Percentiles rank a stretch among this genome's conserved stretches.
Evolutionary conservation across 2,888 invertebrate genomes (phyloP).

Genomic region (Calephelis perditalis): DNA sequence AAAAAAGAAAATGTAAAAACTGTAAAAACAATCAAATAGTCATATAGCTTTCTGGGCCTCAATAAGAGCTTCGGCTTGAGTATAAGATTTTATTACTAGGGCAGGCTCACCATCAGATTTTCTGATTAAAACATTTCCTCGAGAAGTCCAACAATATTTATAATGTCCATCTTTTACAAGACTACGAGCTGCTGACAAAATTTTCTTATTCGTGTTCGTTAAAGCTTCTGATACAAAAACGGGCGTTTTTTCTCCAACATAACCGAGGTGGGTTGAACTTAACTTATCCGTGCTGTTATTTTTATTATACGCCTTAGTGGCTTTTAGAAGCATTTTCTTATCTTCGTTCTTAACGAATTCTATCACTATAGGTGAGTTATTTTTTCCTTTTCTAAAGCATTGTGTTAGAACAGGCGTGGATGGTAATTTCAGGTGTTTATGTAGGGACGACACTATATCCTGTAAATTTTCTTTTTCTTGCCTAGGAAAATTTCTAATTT

Average conservation of each 20-base stretch:
- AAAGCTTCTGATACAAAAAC: neutral
- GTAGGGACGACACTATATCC: neutral
- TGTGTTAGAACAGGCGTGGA: too few relatives aligned
- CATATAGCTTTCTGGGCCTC: too few relatives aligned
- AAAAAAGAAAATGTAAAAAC: neutral
- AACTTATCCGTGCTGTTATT: neutral
- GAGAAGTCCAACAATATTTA: slow-evolving; percentile 2
- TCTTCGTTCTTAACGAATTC: neutral
- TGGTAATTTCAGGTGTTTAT: too few relatives aligned
- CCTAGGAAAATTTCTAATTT: neutral
- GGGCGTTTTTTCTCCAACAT: neutral
- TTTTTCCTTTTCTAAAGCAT: neutral
- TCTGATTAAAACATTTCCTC: neutral
- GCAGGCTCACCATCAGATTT: neutral
- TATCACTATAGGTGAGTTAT: neutral
- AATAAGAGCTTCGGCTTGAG: too few relatives aligned
- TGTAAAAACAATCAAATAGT: neutral
- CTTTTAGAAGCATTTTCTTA: neutral
- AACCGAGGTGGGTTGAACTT: neutral
- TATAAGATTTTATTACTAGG: neutral
- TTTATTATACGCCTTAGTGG: neutral
- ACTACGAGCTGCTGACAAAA: neutral
- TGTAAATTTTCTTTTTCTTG: neutral
- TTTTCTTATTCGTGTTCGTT: neutral
- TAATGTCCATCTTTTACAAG: neutral